Base-by-base conservation (phyloP, 2,888 invertebrate genomes). In the Hedychridium roseum region DNA sequence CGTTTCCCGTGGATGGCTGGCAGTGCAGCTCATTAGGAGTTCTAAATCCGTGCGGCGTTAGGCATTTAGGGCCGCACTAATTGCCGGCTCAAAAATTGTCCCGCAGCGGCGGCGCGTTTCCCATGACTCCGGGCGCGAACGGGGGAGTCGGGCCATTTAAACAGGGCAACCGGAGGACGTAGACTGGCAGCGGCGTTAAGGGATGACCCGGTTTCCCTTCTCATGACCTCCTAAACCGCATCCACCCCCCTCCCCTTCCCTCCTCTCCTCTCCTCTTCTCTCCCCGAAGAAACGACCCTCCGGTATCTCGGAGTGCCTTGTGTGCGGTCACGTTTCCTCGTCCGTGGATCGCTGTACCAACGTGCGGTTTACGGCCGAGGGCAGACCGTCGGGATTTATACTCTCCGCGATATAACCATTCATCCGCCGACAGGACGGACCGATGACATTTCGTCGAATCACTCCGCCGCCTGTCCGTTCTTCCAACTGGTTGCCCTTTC, bases 151-250 rank as follows among this genome's bases (percentile, higher is more conserved):
- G 43, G 41, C 28, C 27, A 5, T 31, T 47, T 50, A 27, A 30
- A 48, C 43, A 7, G n/a, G 36, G 32, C n/a, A n/a, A n/a, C n/a
- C n/a, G 15, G 28, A 15, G 21, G 26, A 12, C n/a, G 17, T 12
- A 12, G 31, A 7, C 6, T 28, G 45, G 32, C 36, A 31, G 23
- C 32, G 47, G 51, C 63, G 56, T 60, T 63, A 64, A 57, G 55
- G 64, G 54, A 66, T 71, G 76, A 76, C 74, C 74, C 57, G 67
- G 64, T 76, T 76, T 76, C 74, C 73, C 70, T 72, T 73, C 74
- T 61, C 73, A 70, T 66, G 71, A 72, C 71, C 71, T 66, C 60
- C 57, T 50, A 64, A 61, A 55, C 55, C 57, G 46, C 47, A 54
- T 54, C 28, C 38, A 37, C 28, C 41, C 37, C 21, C 16, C 6